These are phyloP conservation scores for Argya squamiceps DNA, from an alignment of 2,797 vertebrate genomes.

Conservation along the genomic window DNA sequence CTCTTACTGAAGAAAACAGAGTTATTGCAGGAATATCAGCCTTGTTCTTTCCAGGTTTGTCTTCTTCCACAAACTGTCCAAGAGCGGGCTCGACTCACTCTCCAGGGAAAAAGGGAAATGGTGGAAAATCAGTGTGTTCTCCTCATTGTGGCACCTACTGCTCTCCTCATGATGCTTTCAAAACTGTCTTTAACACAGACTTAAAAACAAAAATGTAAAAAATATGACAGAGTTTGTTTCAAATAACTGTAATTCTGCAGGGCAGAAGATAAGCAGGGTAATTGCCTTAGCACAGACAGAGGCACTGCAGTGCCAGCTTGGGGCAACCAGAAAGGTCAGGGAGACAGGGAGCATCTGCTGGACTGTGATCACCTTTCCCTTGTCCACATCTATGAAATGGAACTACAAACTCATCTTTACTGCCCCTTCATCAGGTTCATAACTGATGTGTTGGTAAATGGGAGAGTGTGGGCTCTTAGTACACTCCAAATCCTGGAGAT, in stretches of 20 bases:
- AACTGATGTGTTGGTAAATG: not conserved
- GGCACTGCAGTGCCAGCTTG: not conserved
- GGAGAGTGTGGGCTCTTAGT: not conserved
- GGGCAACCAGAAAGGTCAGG: not conserved
- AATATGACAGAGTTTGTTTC: not conserved
- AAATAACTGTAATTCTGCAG: not conserved
- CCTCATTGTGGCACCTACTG: not conserved
- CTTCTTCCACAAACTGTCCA: not conserved
- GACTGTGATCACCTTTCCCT: not conserved
- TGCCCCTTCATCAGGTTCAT: not conserved
- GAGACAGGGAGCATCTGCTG: not conserved
- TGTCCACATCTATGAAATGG: not conserved
- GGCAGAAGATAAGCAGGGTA: not conserved
- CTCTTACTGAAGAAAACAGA: not conserved
- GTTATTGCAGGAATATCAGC: not conserved
- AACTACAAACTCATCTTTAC: not conserved
- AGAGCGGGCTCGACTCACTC: rapidly evolving
- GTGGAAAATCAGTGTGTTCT: not conserved
- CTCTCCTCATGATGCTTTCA: not conserved
- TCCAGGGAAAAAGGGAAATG: not conserved
- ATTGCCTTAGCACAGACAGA: not conserved
- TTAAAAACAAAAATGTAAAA: not conserved
- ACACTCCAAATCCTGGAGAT: not conserved
- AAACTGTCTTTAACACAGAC: not conserved
- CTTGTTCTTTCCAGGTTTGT: not conserved